Evolutionary conservation across 2,888 invertebrate genomes (phyloP).

Genomic region (Callyntrura sp.): DNA sequence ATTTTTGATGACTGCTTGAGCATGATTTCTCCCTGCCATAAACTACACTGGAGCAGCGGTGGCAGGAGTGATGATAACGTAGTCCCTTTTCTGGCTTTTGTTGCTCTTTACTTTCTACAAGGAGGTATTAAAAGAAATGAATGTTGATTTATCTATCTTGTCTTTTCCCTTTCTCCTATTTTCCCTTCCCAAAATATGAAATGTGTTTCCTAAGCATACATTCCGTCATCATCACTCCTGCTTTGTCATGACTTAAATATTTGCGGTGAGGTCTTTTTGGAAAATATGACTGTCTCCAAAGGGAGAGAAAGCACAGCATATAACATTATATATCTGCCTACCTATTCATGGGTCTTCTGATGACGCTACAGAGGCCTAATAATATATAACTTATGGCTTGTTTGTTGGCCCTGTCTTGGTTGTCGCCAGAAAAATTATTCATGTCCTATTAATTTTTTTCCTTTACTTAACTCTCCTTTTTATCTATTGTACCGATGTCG

Average conservation of each 20-base stretch:
- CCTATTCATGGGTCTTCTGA: background rate
- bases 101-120: slow-evolving; percentile 48
- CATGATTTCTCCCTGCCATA: slow-evolving; percentile 68
- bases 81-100: slow-evolving; percentile 66
- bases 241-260: slow-evolving; percentile 39
- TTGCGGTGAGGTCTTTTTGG: slow-evolving; percentile 11
- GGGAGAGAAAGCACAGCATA: background rate
- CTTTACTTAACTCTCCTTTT: background rate
- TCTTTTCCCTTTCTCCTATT: background rate
- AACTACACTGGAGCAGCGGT: background rate
- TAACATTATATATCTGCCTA: too few species aligned
- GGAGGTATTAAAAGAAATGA: slow-evolving; percentile 38
- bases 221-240: slow-evolving; percentile 14
- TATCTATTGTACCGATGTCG: background rate
- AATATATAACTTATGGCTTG: slow-evolving; percentile 14
- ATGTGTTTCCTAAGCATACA: background rate
- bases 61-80: background rate
- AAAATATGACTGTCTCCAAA: background rate
- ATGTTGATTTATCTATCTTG: slow-evolving; percentile 66
- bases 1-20: slow-evolving; percentile 80
- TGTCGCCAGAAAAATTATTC: background rate
- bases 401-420: slow-evolving; percentile 4
- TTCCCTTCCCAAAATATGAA: too few species aligned
- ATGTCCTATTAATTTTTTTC: slow-evolving; percentile 23
- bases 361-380: background rate